These are phyloP conservation scores for Belonocnema kinseyi DNA, from an alignment of 1,140 invertebrate species.

Conservation along the genomic window DNA sequence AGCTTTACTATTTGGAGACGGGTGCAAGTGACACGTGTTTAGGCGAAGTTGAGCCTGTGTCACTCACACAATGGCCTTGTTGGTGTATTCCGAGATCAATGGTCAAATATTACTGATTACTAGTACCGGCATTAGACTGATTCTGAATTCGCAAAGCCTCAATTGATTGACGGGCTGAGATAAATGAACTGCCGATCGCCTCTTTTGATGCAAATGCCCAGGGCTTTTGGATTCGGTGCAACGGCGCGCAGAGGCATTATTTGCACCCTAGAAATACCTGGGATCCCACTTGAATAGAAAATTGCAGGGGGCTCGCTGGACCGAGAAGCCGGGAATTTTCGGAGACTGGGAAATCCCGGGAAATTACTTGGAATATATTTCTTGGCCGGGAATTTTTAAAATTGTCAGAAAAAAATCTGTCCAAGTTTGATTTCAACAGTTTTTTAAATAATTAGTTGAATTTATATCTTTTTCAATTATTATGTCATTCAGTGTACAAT, in stretches of 20 bases:
- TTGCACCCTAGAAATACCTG: slow-evolving; percentile 3
- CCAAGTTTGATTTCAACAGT: too few relatives aligned
- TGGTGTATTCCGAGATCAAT: slow-evolving; percentile 8
- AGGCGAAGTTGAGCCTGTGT: background rate
- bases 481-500: too few relatives aligned
- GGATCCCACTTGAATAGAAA: background rate
- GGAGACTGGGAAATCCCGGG: too few relatives aligned
- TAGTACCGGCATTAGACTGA: slow-evolving; percentile 26
- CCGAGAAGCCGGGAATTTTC: too few relatives aligned
- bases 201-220: slow-evolving; percentile 27
- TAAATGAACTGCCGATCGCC: slow-evolving; percentile 17
- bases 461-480: too few relatives aligned
- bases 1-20: background rate
- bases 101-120: slow-evolving; percentile 29
- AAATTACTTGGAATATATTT: too few relatives aligned
- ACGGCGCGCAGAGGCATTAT: slow-evolving; percentile 13
- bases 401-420: too few relatives aligned
- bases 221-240: slow-evolving; percentile 16
- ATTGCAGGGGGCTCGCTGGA: too few relatives aligned
- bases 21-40: slow-evolving; percentile 20
- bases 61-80: slow-evolving; percentile 23
- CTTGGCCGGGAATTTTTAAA: too few relatives aligned
- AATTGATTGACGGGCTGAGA: slow-evolving; percentile 28
- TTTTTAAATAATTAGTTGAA: too few relatives aligned
- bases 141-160: slow-evolving; percentile 27